phyloP scores from a whole-genome alignment of 2,113 vertebrate species.

The Ptilonorhynchus violaceus region DNA sequence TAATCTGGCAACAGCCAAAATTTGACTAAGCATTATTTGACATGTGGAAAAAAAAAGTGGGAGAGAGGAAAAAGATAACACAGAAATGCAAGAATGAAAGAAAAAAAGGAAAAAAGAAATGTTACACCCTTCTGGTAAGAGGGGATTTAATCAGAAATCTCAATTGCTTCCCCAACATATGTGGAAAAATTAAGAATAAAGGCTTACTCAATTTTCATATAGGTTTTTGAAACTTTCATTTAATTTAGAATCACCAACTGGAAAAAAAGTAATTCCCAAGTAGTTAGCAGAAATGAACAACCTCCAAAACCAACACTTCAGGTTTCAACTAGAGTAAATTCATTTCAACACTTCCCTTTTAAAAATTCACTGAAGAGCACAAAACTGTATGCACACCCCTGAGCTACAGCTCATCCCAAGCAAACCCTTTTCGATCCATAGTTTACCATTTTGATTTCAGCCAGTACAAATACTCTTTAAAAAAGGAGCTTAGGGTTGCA shows the following conservation, averaged over 20 bases:
- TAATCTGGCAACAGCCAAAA: neutral
- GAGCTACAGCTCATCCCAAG: neutral
- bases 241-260: neutral
- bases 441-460: neutral
- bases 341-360: neutral
- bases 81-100: neutral
- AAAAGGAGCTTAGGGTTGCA: neutral
- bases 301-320: neutral
- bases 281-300: neutral
- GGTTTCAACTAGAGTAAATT: neutral
- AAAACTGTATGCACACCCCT: neutral
- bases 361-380: neutral
- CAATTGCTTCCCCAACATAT: neutral
- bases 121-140: neutral
- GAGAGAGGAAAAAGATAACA: neutral
- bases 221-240: neutral
- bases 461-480: neutral
- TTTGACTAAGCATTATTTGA: neutral
- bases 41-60: rapidly evolving
- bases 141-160: neutral
- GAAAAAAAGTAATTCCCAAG: neutral
- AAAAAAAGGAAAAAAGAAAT: rapidly evolving
- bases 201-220: neutral
- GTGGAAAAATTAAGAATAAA: neutral
- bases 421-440: rapidly evolving